These are phyloP conservation scores for Chymomyza fuscimana DNA, from an alignment of 2,888 invertebrate genomes.

Conservation along the genomic window DNA sequence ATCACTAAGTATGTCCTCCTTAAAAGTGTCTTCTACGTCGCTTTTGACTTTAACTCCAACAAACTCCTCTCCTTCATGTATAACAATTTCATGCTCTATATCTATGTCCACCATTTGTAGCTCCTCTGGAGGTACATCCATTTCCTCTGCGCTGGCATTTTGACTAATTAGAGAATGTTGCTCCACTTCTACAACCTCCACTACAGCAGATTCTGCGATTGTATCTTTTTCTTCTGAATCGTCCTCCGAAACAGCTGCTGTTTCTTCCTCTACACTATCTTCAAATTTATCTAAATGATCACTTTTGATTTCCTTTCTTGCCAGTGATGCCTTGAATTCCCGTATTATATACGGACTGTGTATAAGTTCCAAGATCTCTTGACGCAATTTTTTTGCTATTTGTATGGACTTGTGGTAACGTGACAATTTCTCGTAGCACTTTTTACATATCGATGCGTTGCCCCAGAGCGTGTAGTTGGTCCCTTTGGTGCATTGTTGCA, in stretches of 20 bases:
- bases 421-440: slow-evolving; percentile 58
- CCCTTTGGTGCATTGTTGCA: slow-evolving; percentile 61
- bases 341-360: slow-evolving; percentile 51
- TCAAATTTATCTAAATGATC: slow-evolving; percentile 41
- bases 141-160: slow-evolving; percentile 28
- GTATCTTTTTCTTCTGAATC: slow-evolving; percentile 17
- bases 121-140: slow-evolving; percentile 14
- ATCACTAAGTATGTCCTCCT: slow-evolving; percentile 53
- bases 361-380: slow-evolving; percentile 59
- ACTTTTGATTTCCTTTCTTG: slow-evolving; percentile 34
- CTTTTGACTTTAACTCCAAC: slow-evolving; percentile 28
- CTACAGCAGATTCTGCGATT: slow-evolving; percentile 20
- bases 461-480: slow-evolving; percentile 44
- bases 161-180: slow-evolving; percentile 21
- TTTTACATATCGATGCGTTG: slow-evolving; percentile 59
- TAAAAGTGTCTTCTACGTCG: slow-evolving; percentile 27
- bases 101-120: slow-evolving; percentile 57
- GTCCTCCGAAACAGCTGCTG: slow-evolving; percentile 26
- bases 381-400: slow-evolving; percentile 58
- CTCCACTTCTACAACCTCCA: slow-evolving; percentile 24
- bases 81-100: slow-evolving; percentile 62
- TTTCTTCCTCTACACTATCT: slow-evolving; percentile 26
- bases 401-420: slow-evolving; percentile 64
- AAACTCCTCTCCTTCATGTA: slow-evolving; percentile 49
- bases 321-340: slow-evolving; percentile 43